These are phyloP conservation scores for Mormyrops boulengeri DNA, from an alignment of 2,797 vertebrate species.

Conservation along the genomic window DNA sequence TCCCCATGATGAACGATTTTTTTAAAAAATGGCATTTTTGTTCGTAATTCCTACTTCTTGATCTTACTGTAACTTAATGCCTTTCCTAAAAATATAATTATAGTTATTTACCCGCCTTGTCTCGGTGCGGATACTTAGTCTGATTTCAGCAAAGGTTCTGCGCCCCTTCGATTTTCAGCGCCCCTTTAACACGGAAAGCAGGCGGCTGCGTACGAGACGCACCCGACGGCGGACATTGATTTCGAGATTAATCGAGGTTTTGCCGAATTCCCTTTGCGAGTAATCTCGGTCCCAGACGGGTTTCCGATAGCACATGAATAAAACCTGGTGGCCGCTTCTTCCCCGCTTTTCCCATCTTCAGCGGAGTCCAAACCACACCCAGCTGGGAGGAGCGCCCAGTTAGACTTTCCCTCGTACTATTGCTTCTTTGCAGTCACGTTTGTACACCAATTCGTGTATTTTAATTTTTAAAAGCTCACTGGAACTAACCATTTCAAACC, in stretches of 20 bases:
- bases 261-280: background rate
- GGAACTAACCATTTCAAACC: constrained; percentile 16
- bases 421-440: constrained; percentile 34
- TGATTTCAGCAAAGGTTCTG: background rate
- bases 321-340: background rate
- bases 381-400: constrained; percentile 38
- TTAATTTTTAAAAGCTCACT: constrained; percentile 16
- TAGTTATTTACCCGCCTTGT: background rate
- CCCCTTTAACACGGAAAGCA: background rate
- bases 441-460: constrained; percentile 27
- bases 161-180: background rate
- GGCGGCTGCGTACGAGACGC: background rate
- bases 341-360: background rate
- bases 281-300: no score
- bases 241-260: background rate
- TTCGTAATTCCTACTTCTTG: background rate
- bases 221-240: background rate
- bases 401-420: constrained; percentile 29
- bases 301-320: background rate
- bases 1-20: background rate
- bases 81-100: no score
- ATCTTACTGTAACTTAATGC: background rate
- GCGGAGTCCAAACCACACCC: constrained; percentile 54
- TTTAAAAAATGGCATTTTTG: background rate
- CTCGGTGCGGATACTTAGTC: background rate